phyloP scores from a whole-genome alignment of 2,113 vertebrate species.

The Mystacornis crossleyi region DNA sequence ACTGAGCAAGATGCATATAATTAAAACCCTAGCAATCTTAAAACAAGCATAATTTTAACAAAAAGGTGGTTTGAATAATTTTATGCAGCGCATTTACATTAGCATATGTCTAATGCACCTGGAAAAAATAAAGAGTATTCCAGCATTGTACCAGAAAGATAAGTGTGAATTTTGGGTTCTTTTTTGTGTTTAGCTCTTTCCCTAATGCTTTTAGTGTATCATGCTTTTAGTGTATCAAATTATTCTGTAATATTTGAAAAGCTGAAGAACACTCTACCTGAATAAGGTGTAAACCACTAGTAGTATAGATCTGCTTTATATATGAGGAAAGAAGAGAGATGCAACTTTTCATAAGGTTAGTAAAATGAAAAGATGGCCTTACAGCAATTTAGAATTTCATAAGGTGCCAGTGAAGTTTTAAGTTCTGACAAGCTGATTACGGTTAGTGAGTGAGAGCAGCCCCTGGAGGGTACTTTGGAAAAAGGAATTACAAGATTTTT shows the following conservation, averaged over 20 bases:
- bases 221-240: neutral
- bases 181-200: neutral
- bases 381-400: neutral
- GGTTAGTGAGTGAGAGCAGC: neutral
- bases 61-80: neutral
- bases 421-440: neutral
- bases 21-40: neutral
- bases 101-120: neutral
- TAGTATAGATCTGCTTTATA: neutral
- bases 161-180: neutral
- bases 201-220: neutral
- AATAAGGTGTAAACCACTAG: neutral
- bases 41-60: neutral
- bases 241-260: neutral
- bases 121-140: neutral
- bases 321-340: neutral
- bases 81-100: neutral
- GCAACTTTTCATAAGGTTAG: neutral
- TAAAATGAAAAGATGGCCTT: neutral
- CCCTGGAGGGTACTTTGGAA: neutral
- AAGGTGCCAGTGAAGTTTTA: neutral
- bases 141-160: neutral
- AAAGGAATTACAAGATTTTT: neutral
- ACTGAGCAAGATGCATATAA: neutral
- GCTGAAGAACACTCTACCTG: neutral